phyloP scores from a whole-genome alignment of 2,113 vertebrate species.

The Austrofundulus limnaeus region DNA sequence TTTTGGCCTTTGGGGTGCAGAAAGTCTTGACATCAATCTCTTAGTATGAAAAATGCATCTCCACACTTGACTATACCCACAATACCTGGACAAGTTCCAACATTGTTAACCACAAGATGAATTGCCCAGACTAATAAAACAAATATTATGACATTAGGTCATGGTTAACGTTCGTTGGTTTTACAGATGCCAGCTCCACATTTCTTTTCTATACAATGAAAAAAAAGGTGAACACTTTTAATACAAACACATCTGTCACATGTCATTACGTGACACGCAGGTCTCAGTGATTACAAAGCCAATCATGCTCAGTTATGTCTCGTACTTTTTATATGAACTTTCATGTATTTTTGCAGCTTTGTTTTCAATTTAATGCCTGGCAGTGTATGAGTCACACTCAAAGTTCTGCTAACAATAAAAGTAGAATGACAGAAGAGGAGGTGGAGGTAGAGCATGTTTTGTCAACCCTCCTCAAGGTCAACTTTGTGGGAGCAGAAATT shows the following conservation, averaged over 20 bases:
- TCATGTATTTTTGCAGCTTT: conserved; percentile 8
- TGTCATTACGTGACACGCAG: conserved; percentile 5
- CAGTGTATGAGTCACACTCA: background rate
- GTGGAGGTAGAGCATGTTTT: conserved; percentile 34
- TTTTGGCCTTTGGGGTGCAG: conserved; percentile 44
- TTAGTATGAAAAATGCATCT: conserved; percentile 32
- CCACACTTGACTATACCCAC: conserved; percentile 29
- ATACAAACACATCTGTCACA: conserved; percentile 3
- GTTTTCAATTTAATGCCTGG: background rate
- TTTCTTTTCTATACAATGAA: background rate
- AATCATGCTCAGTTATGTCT: background rate
- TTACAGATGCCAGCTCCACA: background rate
- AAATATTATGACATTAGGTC: conserved; percentile 5
- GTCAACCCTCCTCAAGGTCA: conserved; percentile 32
- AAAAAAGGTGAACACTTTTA: conserved; percentile 18
- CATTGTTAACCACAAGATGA: conserved; percentile 25
- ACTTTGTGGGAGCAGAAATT: conserved; percentile 3
- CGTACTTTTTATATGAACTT: background rate
- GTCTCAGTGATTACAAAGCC: background rate
- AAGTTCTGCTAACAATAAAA: conserved; percentile 10
- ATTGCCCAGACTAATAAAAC: conserved; percentile 12
- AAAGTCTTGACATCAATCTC: conserved; percentile 38
- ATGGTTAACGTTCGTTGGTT: conserved; percentile 4
- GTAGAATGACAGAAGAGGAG: conserved; percentile 5
- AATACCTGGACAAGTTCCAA: conserved; percentile 43